Evolutionary conservation across 2,888 invertebrate genomes (phyloP), one percentile per base, ranked within the genome.

Genomic region (Trypoxylon attenuatum): DNA sequence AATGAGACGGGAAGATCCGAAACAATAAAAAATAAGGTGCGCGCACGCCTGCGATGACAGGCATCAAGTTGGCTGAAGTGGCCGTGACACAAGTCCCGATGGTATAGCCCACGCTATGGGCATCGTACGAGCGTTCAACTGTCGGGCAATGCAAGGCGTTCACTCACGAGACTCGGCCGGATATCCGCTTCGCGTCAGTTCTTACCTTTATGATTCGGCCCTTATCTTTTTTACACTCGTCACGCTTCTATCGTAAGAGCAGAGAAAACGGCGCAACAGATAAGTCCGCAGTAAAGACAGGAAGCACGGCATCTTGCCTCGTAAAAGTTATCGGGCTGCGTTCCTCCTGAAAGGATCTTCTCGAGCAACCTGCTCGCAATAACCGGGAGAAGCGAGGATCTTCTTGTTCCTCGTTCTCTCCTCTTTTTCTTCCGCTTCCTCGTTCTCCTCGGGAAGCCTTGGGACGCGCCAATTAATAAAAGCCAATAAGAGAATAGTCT

Each of bases 261-360:
- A 2, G 41, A n/a, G n/a, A n/a, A n/a, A n/a, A 33, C 46, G 39
- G 21, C 21, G 19, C 39, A 18, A 27, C 47, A 33, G 51, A 67
- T 55, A 55, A 68, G 55, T 63, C 58, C 50, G 68, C 54, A 68
- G 54, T 59, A 68, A 69, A 67, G 45, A 51, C 46, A 41, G 5
- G 29, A 39, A 29, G 18, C 42, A 42, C 27, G 47, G 43, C 61
- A 41, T 62, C 50, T 18, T 39, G 3, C 54, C 52, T 59, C 69
- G 49, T 68, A 59, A 69, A 68, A 67, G 39, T 67, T 63, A 62
- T 67, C 62, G 62, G 19, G 55, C 49, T 18, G 18, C 41, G 45
- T 41, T 15, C 41, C 8, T 25, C 38, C 50, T 15, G 10, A 41
- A 42, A 41, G 29, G 15, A n/a, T 18, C 19, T 51, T 13, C 25